Evolutionary conservation across 2,113 vertebrate genomes (phyloP).

Genomic region (Corythoichthys intestinalis): DNA sequence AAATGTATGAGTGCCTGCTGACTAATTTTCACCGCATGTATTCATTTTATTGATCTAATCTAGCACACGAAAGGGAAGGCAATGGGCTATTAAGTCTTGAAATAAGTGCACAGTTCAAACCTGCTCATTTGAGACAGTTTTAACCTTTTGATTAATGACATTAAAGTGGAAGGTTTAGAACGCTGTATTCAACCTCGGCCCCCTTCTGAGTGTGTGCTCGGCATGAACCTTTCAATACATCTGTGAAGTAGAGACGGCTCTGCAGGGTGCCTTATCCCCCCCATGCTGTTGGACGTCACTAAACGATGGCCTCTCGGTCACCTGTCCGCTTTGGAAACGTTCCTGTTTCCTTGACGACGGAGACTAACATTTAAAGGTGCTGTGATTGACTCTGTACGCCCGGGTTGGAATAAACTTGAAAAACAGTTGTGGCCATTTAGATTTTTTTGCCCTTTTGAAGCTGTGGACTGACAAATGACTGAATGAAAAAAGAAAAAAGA

Average conservation of each 20-base stretch:
- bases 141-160: conserved; percentile 27
- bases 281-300: conserved; percentile 26
- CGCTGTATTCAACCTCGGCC: conserved; percentile 25
- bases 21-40: background rate
- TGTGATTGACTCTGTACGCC: conserved; percentile 49
- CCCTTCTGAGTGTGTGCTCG: conserved; percentile 10
- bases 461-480: background rate
- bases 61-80: background rate
- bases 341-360: conserved; percentile 64
- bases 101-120: conserved; percentile 2
- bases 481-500: too few species aligned
- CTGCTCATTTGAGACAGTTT: conserved; percentile 4
- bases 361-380: conserved; percentile 59
- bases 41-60: background rate
- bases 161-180: conserved; percentile 21
- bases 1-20: background rate
- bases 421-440: conserved; percentile 26
- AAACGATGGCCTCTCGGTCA: conserved; percentile 33
- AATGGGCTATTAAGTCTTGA: background rate
- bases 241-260: conserved; percentile 24
- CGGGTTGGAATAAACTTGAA: conserved; percentile 42
- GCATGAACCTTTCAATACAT: conserved; percentile 35
- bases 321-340: conserved; percentile 46
- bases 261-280: conserved; percentile 35
- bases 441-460: background rate